phyloP scores from a whole-genome alignment of 2,888 invertebrate genomes.

The Erebia epiphron region DNA sequence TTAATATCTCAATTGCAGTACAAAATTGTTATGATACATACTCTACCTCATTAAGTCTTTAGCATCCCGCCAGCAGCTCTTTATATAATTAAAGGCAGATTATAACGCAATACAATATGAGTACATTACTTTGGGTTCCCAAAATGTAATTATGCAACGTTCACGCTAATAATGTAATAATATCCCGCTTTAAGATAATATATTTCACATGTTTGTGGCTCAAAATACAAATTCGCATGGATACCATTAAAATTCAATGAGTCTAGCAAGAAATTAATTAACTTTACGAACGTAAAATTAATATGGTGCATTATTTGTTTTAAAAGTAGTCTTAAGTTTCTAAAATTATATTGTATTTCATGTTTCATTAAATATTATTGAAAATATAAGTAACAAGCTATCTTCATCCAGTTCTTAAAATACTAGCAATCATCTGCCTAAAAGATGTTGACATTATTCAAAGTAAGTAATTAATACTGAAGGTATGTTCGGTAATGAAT shows the following conservation, averaged over 20 bases:
- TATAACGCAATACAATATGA: not conserved
- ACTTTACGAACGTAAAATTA: not conserved
- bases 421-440: no score
- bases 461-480: no score
- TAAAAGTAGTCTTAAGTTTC: not conserved
- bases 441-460: no score
- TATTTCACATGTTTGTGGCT: not conserved
- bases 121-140: not conserved
- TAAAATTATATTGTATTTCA: no score
- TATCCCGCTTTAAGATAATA: not conserved
- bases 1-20: not conserved
- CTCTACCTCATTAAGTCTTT: not conserved
- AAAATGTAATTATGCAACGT: conserved; percentile 1
- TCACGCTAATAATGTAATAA: conserved; percentile 1
- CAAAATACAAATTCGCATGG: not conserved
- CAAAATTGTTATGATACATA: not conserved
- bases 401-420: no score
- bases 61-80: not conserved
- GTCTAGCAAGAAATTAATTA: not conserved
- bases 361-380: no score
- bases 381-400: no score
- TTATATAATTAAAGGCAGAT: conserved; percentile 3
- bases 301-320: not conserved
- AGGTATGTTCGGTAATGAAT: no score
- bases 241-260: not conserved